Conservation (phyloP, 2,113 vertebrate genomes). For the Gila orcuttii region DNA sequence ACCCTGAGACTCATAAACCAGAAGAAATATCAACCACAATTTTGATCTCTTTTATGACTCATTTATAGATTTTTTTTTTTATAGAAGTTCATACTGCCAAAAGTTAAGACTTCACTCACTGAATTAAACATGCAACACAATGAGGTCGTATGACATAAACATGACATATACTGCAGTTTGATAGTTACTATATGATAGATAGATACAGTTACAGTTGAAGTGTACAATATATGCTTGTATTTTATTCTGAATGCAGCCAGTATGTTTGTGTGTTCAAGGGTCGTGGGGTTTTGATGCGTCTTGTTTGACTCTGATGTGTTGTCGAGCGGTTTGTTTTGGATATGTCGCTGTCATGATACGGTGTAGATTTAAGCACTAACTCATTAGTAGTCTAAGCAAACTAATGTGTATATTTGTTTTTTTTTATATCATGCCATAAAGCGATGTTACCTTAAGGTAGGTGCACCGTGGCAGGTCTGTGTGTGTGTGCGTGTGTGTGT, state of each 20-base stretch:
- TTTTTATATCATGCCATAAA: constrained; percentile 50
- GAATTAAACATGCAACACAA: not conserved
- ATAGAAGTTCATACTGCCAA: not conserved
- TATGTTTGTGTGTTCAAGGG: not conserved
- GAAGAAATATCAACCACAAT: not conserved
- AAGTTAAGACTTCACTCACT: not conserved
- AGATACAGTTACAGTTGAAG: not conserved
- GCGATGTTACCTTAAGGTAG: constrained; percentile 59
- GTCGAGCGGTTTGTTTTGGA: not conserved
- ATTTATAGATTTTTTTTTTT: not conserved
- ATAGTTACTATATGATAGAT: not conserved
- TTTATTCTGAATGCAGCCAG: not conserved
- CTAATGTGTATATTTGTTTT: constrained; percentile 24
- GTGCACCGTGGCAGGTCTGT: constrained; percentile 50
- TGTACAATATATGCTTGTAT: not conserved
- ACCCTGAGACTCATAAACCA: not conserved
- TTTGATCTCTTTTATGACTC: not conserved
- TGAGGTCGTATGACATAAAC: not conserved
- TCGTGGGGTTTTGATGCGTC: not conserved
- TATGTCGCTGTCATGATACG: not conserved
- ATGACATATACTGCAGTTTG: not conserved
- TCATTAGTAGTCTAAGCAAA: constrained; percentile 11
- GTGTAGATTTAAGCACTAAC: not conserved
- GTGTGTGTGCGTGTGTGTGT: constrained; percentile 44
- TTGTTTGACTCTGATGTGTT: not conserved